These are phyloP conservation scores for Argyrosomus japonicus DNA, from an alignment of 2,113 vertebrate genomes.

Conservation along the genomic window DNA sequence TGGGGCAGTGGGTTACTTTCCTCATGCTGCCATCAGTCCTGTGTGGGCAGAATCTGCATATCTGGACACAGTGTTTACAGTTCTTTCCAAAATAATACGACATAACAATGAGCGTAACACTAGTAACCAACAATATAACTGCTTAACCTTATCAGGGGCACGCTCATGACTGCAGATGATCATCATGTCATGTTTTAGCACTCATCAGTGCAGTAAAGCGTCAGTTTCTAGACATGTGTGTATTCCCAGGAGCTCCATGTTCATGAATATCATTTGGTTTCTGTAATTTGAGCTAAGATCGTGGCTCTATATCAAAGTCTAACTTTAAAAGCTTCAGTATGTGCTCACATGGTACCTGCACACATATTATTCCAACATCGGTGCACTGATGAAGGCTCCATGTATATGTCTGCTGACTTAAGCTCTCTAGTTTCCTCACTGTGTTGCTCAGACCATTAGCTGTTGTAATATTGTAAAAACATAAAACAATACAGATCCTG, in stretches of 20 bases:
- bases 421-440: too few relatives aligned
- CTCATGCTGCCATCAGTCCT: conserved; percentile 3
- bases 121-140: background rate
- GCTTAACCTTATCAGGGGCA: too few relatives aligned
- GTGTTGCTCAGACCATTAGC: too few relatives aligned
- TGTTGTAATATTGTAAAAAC: too few relatives aligned
- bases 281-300: background rate
- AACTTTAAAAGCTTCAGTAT: background rate
- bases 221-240: background rate
- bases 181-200: background rate
- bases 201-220: background rate
- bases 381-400: background rate
- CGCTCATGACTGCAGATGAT: too few relatives aligned
- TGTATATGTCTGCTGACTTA: background rate
- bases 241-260: background rate
- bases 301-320: too few relatives aligned
- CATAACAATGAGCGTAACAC: background rate
- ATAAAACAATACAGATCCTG: too few relatives aligned
- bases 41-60: conserved; percentile 13
- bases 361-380: background rate
- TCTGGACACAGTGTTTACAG: background rate
- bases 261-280: background rate
- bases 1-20: conserved; percentile 49
- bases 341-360: background rate
- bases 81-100: background rate